Evolutionary conservation across 2,888 invertebrate genomes (phyloP).

Genomic region (Synergus gifuensis): DNA sequence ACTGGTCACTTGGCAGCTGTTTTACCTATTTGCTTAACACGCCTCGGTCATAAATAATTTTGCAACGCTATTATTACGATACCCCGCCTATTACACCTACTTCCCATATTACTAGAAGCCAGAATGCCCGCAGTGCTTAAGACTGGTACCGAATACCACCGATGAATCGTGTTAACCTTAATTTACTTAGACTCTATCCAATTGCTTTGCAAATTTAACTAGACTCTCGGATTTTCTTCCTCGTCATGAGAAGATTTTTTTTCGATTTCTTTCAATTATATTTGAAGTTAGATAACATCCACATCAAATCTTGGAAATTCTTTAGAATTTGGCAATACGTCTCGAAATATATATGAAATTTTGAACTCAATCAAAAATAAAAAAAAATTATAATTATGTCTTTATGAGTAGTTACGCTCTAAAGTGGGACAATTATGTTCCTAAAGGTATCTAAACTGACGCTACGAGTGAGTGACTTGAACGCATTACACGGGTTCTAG

Average conservation of each 20-base stretch:
- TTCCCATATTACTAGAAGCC: constrained; percentile 50
- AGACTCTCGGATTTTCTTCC: constrained; percentile 24
- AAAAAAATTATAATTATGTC: not conserved
- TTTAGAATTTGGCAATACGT: too few species aligned
- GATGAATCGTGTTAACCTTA: constrained; percentile 60
- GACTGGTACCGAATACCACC: constrained; percentile 53
- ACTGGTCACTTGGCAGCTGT: constrained; percentile 74
- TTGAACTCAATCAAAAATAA: too few species aligned
- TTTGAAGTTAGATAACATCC: too few species aligned
- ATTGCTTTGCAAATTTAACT: constrained; percentile 59
- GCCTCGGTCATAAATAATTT: constrained; percentile 75
- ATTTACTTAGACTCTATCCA: constrained; percentile 62
- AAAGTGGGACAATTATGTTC: constrained; percentile 14
- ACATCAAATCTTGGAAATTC: too few species aligned
- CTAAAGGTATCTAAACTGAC: constrained; percentile 7
- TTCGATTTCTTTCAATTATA: not conserved
- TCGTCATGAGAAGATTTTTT: not conserved
- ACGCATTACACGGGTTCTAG: constrained; percentile 24
- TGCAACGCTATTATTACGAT: constrained; percentile 72
- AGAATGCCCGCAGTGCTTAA: constrained; percentile 38
- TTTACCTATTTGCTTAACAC: constrained; percentile 75
- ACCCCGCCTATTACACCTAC: constrained; percentile 69
- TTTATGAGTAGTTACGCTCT: not conserved
- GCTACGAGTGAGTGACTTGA: constrained; percentile 40
- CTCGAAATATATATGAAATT: too few species aligned